Conservation (phyloP, 2,888 invertebrate genomes). For the Marasmarcha lunaedactyla region DNA sequence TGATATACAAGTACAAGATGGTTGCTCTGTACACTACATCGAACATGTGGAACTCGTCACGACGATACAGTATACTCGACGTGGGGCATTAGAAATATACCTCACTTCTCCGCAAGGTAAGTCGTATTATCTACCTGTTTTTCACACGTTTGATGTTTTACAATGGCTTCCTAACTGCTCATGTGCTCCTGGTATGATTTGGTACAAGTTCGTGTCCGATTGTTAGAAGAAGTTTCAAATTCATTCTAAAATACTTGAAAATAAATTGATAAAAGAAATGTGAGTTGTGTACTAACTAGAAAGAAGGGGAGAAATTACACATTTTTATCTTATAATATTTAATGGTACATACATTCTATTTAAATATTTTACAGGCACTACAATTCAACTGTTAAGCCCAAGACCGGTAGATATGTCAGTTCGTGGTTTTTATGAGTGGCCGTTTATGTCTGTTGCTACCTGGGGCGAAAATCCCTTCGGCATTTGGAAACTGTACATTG, state of each 20-base stretch:
- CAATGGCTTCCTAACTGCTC: constrained; percentile 11
- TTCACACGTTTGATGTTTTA: not conserved
- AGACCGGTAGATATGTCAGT: constrained; percentile 77
- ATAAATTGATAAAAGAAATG: too few species aligned
- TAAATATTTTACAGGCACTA: constrained; percentile 76
- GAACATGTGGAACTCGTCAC: constrained; percentile 88
- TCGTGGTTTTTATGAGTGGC: constrained; percentile 84
- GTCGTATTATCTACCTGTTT: constrained; percentile 5
- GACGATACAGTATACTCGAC: constrained; percentile 75
- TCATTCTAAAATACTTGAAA: too few species aligned
- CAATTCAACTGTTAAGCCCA: constrained; percentile 76
- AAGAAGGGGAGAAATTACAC: too few species aligned
- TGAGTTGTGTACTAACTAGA: too few species aligned
- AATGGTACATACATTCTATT: too few species aligned
- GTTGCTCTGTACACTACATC: constrained; percentile 76
- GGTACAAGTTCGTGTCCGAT: too few species aligned
- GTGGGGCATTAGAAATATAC: constrained; percentile 82
- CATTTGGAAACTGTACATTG: constrained; percentile 55
- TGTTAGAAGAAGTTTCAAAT: too few species aligned
- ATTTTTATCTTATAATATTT: too few species aligned
- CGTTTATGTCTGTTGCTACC: constrained; percentile 88
- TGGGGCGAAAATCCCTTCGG: constrained; percentile 90
- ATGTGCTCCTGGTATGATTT: constrained; percentile 28
- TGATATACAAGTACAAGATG: constrained; percentile 22
- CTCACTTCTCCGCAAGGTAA: constrained; percentile 83